These are phyloP conservation scores for Arctopsyche grandis DNA, from an alignment of 1,140 invertebrate genomes.

Conservation along the genomic window DNA sequence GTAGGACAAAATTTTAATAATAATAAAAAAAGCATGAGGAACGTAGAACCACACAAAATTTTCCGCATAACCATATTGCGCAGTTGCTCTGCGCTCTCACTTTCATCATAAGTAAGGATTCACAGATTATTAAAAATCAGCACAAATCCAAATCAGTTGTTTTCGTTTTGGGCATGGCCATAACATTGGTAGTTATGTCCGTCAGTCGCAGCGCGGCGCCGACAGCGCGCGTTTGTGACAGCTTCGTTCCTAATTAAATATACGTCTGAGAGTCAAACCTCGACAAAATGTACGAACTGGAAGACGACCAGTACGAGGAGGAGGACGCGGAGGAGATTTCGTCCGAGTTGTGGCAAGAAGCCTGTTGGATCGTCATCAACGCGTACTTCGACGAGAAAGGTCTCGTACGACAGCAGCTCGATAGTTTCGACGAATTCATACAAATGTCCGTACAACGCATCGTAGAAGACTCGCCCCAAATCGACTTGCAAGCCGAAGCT, in stretches of 20 bases:
- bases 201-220: neutral
- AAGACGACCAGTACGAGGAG: constrained; percentile 76
- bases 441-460: constrained; percentile 99
- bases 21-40: too few relatives aligned
- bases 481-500: constrained; percentile 97
- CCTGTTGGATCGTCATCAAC: constrained; percentile 99
- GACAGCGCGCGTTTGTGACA: neutral
- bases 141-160: too few relatives aligned
- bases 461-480: constrained; percentile 97
- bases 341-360: constrained; percentile 97
- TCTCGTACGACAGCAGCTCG: constrained; percentile 96
- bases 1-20: too few relatives aligned
- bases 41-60: too few relatives aligned
- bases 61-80: too few relatives aligned
- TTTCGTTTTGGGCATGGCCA: neutral
- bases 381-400: constrained; percentile 99
- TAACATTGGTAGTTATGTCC: neutral
- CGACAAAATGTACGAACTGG: constrained; percentile 62
- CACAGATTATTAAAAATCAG: too few relatives aligned
- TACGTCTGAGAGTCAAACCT: too few relatives aligned
- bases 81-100: too few relatives aligned
- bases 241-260: neutral
- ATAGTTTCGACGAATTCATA: constrained; percentile 99
- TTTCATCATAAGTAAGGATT: too few relatives aligned
- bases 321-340: constrained; percentile 91